Base-by-base conservation (phyloP, 2,113 vertebrate genomes). In the Python bivittatus region DNA sequence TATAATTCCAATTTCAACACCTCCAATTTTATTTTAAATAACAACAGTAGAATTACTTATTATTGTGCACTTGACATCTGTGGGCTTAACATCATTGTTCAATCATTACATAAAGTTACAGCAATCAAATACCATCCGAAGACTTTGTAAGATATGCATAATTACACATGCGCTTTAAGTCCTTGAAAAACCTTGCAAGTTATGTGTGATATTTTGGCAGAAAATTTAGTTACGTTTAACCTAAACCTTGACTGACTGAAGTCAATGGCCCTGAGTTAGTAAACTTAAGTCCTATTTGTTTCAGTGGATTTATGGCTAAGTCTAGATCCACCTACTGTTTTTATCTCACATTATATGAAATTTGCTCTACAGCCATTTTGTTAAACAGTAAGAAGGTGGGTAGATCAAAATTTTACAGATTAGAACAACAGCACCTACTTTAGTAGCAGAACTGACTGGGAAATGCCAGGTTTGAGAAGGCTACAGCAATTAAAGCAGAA, bases 1-100 rank as follows among this genome's bases (percentile, higher is more conserved):
- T 27, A n/a, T 94, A 95, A 95, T 91, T 97, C 97, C 95, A 93
- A 96, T 95, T 96, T 95, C 72, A 96, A 94, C 61, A 96, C 93
- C 93, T 96, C 94, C 95, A 94, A 96, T 94, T 91, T 95, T 84
- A 93, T 94, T 97, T 89, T 64, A 13, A 92, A 0, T 38, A 87
- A 38, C 93, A 94, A 97, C 88, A 90, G 93, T 90, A 52, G 84
- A 57, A 88, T 94, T 97, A 95, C 97, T 96, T 93, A 96, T 68
- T 91, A 95, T 53, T 93, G 96, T 96, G 97, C 96, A 97, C 95
- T 93, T 91, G 38, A 96, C 48, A 91, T 95, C 93, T 92, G 94
- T 72, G 92, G 93, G 92, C 83, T 94, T 96, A 95, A 96, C 91
- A 64, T 91, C 83, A 95, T 88, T 90, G 93, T 94, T 89, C 95